A percentile compares a stretch with the other conserved stretches of the same genome.
These are phyloP conservation scores for Dioctria linearis DNA, from an alignment of 2,888 invertebrate species.

Conservation along the genomic window DNA sequence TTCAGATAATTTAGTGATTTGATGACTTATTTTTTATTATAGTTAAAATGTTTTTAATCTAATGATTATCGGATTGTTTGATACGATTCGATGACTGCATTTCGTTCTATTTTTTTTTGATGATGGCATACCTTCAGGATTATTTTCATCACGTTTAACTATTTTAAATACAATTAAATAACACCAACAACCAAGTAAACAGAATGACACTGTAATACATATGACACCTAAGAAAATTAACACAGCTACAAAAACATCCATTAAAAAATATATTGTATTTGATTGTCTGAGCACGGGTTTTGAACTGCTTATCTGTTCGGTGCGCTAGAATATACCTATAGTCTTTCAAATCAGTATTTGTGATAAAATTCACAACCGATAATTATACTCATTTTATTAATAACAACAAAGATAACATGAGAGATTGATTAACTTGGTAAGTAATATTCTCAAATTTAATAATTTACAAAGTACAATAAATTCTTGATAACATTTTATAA, in stretches of 20 bases:
- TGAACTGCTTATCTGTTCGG: constrained; percentile 5
- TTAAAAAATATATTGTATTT: constrained; percentile 3
- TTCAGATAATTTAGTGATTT: too few relatives aligned
- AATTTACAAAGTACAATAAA: too few relatives aligned
- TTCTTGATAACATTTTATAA: too few relatives aligned
- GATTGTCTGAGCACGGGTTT: constrained; percentile 5
- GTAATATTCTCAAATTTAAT: not conserved
- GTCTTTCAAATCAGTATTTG: not conserved
- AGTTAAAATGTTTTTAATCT: too few relatives aligned
- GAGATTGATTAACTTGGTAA: not conserved
- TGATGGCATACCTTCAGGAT: not conserved
- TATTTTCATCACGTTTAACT: not conserved
- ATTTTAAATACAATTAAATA: constrained; percentile 16
- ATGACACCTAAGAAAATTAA: constrained; percentile 32
- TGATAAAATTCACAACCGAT: not conserved
- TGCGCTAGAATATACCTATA: not conserved
- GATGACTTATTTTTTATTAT: too few relatives aligned
- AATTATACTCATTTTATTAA: not conserved
- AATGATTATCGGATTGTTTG: too few relatives aligned
- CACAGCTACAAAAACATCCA: constrained; percentile 34
- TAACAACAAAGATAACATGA: not conserved
- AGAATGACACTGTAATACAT: constrained; percentile 6
- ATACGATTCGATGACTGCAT: too few relatives aligned
- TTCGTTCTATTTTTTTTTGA: too few relatives aligned
- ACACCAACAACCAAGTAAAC: constrained; percentile 34